A percentile compares a stretch with the other conserved stretches of the same genome.
Evolutionary conservation across 1,140 invertebrate species (phyloP).

Genomic region (Chironomus tepperi): DNA sequence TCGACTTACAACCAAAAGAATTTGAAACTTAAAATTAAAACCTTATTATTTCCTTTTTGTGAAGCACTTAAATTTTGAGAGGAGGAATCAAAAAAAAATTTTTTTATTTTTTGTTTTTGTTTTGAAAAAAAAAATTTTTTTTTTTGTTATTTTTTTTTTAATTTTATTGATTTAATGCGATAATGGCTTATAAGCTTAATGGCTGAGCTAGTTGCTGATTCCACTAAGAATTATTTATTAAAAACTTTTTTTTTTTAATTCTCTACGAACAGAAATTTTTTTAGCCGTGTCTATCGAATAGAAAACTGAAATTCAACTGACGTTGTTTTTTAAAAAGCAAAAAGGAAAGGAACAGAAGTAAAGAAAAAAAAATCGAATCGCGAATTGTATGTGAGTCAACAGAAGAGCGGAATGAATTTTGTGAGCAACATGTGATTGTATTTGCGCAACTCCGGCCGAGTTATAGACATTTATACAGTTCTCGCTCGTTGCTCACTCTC

Average conservation of each 20-base stretch:
- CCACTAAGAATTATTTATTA: background rate
- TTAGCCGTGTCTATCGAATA: conserved; percentile 2
- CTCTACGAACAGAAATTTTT: background rate
- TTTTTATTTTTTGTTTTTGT: background rate
- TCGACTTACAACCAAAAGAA: background rate
- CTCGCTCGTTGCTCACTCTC: background rate
- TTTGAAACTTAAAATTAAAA: background rate
- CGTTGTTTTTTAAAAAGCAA: background rate
- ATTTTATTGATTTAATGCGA: background rate
- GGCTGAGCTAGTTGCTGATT: background rate
- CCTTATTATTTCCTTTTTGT: background rate
- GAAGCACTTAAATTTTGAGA: background rate
- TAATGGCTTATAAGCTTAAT: background rate
- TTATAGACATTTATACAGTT: background rate
- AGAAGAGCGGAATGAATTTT: background rate
- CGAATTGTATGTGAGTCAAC: background rate
- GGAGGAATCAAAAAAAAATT: background rate
- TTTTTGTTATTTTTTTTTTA: too few relatives aligned
- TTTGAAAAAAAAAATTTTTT: background rate
- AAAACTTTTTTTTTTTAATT: background rate
- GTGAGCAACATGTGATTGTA: background rate
- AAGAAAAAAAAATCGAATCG: conserved; percentile 3
- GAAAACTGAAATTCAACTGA: conserved; percentile 3
- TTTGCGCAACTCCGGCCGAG: background rate
- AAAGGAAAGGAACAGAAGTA: background rate